Evolutionary conservation across 2,113 vertebrate genomes (phyloP), one percentile per base, ranked within the genome.

Genomic region (Catharus bicknelli): DNA sequence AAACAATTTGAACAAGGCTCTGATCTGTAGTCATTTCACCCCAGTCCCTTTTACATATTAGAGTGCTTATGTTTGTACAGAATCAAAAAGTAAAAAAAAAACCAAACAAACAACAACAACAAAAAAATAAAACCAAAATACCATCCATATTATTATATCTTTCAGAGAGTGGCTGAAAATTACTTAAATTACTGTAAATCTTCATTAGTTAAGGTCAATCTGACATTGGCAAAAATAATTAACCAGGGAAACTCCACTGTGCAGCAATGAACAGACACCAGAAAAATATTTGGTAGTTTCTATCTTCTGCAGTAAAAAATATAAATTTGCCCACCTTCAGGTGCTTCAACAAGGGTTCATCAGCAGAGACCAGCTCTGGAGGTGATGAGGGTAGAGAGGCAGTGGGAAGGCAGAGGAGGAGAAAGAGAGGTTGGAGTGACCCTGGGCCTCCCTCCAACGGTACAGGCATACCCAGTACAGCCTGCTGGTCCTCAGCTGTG

Each of bases 291-390:
- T 8, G 0, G 4, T 51, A 21, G 1, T 45, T 82, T 62, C 23
- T 55, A 3, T 17, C 10, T 64, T 63, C 59, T 68, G 18, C 50
- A 54, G 18, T 26, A 16, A 66, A 74, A 64, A 48, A 11, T 1
- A 0, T 18, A 21, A 43, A 5, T 54, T 43, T 69, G 4, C 8
- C 5, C 15, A 29, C 5, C 5, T 23, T 38, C 47, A n/a, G 9
- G 7, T 54, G 19, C 18, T 47, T 38, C 55, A 62, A 12, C 22
- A 47, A 40, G 8, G n/a, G 10, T 17, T 36, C 48, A 25, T 10
- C 19, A 63, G 25, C 48, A 40, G 34, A 17, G 5, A 55, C 0
- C 40, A 50, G 0, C 8, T 34, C 54, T 40, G 40, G 3, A 8
- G 16, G 8, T 47, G 29, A 34, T 40, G 19, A 16, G 19, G 16